Conservation (phyloP, 2,888 invertebrate genomes). For the Epistrophe grossulariae region DNA sequence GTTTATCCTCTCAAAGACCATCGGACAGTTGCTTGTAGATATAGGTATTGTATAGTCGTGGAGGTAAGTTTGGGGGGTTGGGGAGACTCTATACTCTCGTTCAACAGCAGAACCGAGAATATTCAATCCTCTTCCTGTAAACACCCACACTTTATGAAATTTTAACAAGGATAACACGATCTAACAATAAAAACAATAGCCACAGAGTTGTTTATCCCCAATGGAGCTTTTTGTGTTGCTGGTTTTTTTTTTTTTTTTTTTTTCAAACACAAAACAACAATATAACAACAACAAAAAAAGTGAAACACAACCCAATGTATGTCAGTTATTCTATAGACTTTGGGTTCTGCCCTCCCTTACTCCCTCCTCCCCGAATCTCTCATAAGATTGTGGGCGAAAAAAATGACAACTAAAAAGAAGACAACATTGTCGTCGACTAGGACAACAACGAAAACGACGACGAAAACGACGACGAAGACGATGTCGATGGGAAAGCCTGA, state of each 20-base stretch:
- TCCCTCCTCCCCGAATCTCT: not conserved
- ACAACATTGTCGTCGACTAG: constrained; percentile 76
- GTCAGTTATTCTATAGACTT: constrained; percentile 65
- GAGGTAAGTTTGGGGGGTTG: not conserved
- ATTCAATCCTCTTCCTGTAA: constrained; percentile 75
- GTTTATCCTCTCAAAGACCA: constrained; percentile 63
- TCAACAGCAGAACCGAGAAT: constrained; percentile 27
- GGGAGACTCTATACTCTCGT: not conserved
- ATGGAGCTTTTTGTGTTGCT: constrained; percentile 71
- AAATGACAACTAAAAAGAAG: constrained; percentile 77
- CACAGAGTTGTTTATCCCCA: constrained; percentile 76
- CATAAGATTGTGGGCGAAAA: constrained; percentile 64
- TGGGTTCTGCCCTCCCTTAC: not conserved
- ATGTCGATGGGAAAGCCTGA: constrained; percentile 55
- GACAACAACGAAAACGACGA: constrained; percentile 77
- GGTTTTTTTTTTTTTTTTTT: not conserved
- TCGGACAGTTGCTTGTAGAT: constrained; percentile 30
- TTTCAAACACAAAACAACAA: constrained; percentile 39
- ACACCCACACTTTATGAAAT: constrained; percentile 73
- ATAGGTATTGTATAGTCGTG: constrained; percentile 1
- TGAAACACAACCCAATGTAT: constrained; percentile 77
- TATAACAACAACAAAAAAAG: constrained; percentile 71
- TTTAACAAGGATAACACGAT: constrained; percentile 76
- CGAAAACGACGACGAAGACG: constrained; percentile 77
- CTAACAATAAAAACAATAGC: constrained; percentile 77